Evolutionary conservation across 2,888 invertebrate species (phyloP).

Genomic region (Parasteatoda lunata): DNA sequence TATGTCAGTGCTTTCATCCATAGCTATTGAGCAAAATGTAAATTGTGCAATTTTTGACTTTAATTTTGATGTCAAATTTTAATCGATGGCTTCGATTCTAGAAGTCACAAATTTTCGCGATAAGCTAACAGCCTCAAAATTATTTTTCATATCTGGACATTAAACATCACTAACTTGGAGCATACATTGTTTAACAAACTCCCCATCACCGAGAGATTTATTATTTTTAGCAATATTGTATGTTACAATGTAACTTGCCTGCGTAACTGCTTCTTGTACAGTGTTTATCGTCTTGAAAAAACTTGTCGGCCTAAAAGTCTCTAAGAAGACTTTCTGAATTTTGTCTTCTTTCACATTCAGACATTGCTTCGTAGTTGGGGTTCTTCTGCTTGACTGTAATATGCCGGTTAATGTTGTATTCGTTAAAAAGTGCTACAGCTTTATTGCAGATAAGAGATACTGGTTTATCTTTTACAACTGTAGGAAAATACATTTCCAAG

Average conservation of each 20-base stretch:
- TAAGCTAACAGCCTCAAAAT: too few species aligned
- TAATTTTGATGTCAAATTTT: too few species aligned
- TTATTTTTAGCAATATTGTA: constrained; percentile 41
- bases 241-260: constrained; percentile 31
- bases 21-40: too few species aligned
- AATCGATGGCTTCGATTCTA: constrained; percentile 41
- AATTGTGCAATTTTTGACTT: too few species aligned
- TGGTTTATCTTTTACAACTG: constrained; percentile 45
- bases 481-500: constrained; percentile 55
- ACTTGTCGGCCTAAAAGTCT: constrained; percentile 28
- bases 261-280: constrained; percentile 22
- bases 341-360: constrained; percentile 21
- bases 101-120: constrained; percentile 37
- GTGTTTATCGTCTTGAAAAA: constrained; percentile 27
- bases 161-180: constrained; percentile 31
- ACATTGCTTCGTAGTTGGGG: constrained; percentile 43
- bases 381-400: constrained; percentile 43
- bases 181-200: constrained; percentile 39
- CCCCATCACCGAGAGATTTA: constrained; percentile 41
- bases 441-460: constrained; percentile 55
- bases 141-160: too few species aligned
- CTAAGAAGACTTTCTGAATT: neutral
- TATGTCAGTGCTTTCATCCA: too few species aligned
- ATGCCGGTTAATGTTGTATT: constrained; percentile 45
- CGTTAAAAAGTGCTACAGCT: constrained; percentile 49